Conservation (phyloP, 2,113 vertebrate genomes). For the Microcebus jonahi region DNA sequence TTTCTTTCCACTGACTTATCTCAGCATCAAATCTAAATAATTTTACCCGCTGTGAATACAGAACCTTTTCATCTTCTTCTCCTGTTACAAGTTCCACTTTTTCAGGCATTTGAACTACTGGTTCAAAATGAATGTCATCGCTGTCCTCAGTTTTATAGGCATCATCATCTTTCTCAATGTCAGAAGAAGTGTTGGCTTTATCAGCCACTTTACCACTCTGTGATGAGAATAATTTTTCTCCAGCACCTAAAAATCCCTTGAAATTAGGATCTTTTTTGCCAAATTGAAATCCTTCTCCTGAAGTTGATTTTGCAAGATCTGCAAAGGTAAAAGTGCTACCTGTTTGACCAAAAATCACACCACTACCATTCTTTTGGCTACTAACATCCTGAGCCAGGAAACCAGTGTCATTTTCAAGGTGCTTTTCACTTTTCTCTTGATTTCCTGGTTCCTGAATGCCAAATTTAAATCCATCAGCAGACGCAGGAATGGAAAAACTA, state of each 20-base stretch:
- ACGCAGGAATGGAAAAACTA: conserved; percentile 87
- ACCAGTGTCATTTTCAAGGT: conserved; percentile 55
- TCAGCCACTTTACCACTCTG: conserved; percentile 79
- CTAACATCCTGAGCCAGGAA: conserved; percentile 69
- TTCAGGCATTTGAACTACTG: conserved; percentile 97
- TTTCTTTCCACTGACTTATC: conserved; percentile 97
- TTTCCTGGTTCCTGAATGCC: conserved; percentile 89
- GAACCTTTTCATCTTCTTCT: conserved; percentile 95
- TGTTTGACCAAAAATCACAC: conserved; percentile 89
- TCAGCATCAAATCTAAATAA: conserved; percentile 95
- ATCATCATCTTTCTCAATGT: conserved; percentile 91
- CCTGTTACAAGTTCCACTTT: conserved; percentile 97
- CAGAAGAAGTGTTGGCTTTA: conserved; percentile 81
- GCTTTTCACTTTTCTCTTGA: conserved; percentile 86
- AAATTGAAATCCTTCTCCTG: conserved; percentile 90
- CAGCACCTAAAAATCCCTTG: conserved; percentile 92
- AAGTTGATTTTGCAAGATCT: conserved; percentile 91
- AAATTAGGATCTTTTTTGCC: conserved; percentile 91
- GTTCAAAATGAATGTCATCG: conserved; percentile 98
- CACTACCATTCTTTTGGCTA: conserved; percentile 76
- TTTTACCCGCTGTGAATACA: conserved; percentile 96
- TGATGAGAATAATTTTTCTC: conserved; percentile 91
- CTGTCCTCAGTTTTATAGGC: conserved; percentile 96
- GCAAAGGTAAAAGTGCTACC: conserved; percentile 89
- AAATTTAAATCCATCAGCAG: conserved; percentile 91